phyloP scores from a whole-genome alignment of 2,113 vertebrate genomes.

The Phrynosoma blainvillii region DNA sequence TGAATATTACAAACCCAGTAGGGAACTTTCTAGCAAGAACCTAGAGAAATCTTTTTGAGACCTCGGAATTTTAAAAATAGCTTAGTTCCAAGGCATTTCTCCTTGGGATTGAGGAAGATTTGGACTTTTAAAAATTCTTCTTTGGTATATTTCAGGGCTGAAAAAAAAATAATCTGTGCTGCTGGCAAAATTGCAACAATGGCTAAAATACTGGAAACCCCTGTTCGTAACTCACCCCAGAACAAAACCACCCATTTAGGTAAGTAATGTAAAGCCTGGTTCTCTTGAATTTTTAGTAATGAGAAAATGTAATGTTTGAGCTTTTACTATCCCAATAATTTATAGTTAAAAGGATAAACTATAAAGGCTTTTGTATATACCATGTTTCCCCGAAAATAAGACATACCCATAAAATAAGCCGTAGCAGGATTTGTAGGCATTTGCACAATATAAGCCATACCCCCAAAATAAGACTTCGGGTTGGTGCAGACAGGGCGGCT shows the following conservation, averaged over 20 bases:
- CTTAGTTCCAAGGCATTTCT: not conserved
- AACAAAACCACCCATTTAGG: slow-evolving; percentile 64
- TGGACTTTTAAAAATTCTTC: slow-evolving; percentile 11
- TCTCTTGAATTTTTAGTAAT: not conserved
- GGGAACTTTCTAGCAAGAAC: not conserved
- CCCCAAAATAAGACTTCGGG: no score
- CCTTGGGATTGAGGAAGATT: not conserved
- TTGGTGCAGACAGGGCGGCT: no score
- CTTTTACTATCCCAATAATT: not conserved
- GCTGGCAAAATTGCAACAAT: slow-evolving; percentile 93
- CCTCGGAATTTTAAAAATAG: not conserved
- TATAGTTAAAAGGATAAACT: not conserved
- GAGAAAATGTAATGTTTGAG: not conserved
- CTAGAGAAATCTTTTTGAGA: not conserved
- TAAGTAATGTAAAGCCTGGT: slow-evolving; percentile 34
- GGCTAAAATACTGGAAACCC: slow-evolving; percentile 92
- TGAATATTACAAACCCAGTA: not conserved
- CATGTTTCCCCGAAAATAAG: no score
- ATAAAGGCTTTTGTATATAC: not conserved
- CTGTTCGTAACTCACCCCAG: slow-evolving; percentile 72
- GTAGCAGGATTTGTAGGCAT: no score
- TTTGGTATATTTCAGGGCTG: slow-evolving; percentile 81
- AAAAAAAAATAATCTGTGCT: slow-evolving; percentile 94
- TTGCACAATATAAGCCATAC: no score
- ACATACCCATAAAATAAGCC: no score